phyloP scores from a whole-genome alignment of 2,113 vertebrate genomes.

The Pipra filicauda region DNA sequence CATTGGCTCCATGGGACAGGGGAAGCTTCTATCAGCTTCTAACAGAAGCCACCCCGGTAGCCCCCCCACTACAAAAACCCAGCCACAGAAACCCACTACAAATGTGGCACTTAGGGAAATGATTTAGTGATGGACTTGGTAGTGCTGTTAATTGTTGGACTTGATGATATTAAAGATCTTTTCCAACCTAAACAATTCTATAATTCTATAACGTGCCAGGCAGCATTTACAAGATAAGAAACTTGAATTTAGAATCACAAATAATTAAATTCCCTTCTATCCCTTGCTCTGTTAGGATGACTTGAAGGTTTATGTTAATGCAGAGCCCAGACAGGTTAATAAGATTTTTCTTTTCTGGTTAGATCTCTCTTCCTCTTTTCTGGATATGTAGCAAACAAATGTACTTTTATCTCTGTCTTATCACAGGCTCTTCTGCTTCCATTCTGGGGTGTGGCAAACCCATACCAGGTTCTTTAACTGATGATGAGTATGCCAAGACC shows the following conservation, averaged over 20 bases:
- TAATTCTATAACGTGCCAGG: background rate
- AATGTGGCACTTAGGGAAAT: background rate
- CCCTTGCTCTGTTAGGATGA: background rate
- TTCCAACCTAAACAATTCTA: background rate
- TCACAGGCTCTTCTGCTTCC: background rate
- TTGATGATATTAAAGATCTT: background rate
- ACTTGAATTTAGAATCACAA: background rate
- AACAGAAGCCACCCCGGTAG: too few species aligned
- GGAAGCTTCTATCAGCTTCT: too few species aligned
- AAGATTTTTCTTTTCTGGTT: background rate
- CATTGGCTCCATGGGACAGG: too few species aligned
- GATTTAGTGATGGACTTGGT: background rate
- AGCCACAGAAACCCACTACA: too few species aligned
- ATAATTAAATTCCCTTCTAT: background rate
- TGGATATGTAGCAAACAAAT: background rate
- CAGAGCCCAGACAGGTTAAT: background rate
- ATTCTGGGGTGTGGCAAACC: background rate
- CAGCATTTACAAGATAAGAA: background rate
- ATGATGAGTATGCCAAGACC: background rate
- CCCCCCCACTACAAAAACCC: too few species aligned
- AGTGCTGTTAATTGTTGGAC: background rate
- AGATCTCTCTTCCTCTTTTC: background rate
- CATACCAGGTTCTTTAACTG: accelerated
- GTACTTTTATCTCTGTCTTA: background rate
- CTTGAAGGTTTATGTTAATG: background rate